Conservation (phyloP, 2,797 vertebrate species). For the Ceryle rudis region DNA sequence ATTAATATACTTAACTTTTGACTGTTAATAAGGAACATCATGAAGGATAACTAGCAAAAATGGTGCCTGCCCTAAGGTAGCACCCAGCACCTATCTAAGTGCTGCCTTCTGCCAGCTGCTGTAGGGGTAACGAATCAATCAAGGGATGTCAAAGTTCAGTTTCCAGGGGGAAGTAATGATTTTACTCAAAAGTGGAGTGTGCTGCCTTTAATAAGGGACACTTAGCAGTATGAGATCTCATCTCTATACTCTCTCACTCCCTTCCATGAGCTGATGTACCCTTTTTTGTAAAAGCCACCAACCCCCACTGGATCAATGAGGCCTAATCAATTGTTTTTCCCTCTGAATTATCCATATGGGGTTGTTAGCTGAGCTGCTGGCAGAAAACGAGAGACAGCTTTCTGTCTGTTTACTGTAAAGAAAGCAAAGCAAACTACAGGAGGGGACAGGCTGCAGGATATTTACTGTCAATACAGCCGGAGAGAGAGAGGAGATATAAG, state of each 20-base stretch:
- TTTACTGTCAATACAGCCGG: slow-evolving; percentile 77
- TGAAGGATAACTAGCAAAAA: not conserved
- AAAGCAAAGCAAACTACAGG: slow-evolving; percentile 54
- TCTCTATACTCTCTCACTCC: not conserved
- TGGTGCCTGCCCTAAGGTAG: not conserved
- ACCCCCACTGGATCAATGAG: slow-evolving; percentile 30
- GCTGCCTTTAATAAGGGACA: not conserved
- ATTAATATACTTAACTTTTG: not conserved
- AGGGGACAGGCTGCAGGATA: slow-evolving; percentile 46
- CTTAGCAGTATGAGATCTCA: not conserved
- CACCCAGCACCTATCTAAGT: not conserved
- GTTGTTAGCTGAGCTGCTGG: slow-evolving; percentile 44
- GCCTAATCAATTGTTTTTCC: slow-evolving; percentile 61
- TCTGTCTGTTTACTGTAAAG: slow-evolving; percentile 77
- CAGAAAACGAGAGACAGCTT: slow-evolving; percentile 44
- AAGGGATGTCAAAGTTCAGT: not conserved
- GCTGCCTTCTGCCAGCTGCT: not conserved
- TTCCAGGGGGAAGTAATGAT: not conserved
- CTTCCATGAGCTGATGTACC: not conserved
- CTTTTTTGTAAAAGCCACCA: slow-evolving; percentile 43
- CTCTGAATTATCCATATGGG: slow-evolving; percentile 13
- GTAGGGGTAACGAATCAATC: not conserved
- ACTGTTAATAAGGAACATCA: not conserved
- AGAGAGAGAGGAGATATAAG: slow-evolving; percentile 53
- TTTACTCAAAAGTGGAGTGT: not conserved